These are phyloP conservation scores for Limanda limanda DNA, from an alignment of 2,113 vertebrate genomes.

Conservation along the genomic window DNA sequence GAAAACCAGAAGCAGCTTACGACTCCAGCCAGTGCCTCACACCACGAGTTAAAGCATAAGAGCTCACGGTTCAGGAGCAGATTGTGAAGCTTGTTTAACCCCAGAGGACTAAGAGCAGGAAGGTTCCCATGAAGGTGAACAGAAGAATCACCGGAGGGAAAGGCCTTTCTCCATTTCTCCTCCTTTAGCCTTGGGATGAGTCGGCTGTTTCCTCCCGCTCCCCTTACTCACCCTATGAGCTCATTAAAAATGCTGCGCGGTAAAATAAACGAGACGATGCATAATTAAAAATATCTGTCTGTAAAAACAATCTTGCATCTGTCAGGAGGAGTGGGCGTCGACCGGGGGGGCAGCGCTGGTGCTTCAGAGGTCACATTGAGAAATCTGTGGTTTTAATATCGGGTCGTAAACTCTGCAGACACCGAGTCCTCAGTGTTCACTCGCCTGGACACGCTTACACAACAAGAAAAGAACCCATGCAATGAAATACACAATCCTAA, in stretches of 20 bases:
- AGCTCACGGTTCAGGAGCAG: constrained; percentile 22
- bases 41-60: constrained; percentile 38
- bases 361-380: constrained; percentile 44
- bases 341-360: constrained; percentile 22
- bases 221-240: constrained; percentile 1
- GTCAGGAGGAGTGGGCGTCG: constrained; percentile 43
- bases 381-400: constrained; percentile 1
- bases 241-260: constrained; percentile 30
- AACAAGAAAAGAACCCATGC: constrained; percentile 48
- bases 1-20: constrained; percentile 45
- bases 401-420: constrained; percentile 57
- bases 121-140: constrained; percentile 6
- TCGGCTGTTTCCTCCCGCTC: constrained; percentile 21
- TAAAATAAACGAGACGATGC: constrained; percentile 37
- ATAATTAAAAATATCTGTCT: constrained; percentile 62
- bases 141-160: constrained; percentile 2
- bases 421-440: neutral
- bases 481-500: constrained; percentile 41
- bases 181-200: constrained; percentile 26
- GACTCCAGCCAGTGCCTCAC: constrained; percentile 26
- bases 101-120: constrained; percentile 17
- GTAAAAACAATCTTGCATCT: constrained; percentile 65
- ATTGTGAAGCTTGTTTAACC: neutral
- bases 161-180: neutral
- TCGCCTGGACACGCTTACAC: constrained; percentile 3